phyloP scores from a whole-genome alignment of 2,113 vertebrate genomes.

The Acanthisitta chloris region DNA sequence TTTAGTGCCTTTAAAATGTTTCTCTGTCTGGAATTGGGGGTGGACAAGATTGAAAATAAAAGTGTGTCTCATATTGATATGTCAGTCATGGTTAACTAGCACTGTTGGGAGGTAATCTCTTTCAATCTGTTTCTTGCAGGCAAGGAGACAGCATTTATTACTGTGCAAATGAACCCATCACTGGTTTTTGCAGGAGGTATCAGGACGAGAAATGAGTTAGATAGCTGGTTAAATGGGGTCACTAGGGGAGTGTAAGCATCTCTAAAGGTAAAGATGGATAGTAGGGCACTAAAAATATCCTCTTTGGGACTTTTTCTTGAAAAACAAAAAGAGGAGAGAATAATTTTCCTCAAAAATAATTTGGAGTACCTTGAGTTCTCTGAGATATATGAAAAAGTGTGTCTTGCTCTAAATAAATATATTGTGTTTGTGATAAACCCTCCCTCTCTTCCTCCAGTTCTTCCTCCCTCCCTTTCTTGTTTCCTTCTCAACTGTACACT shows the following conservation, averaged over 20 bases:
- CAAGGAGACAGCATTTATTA: slow-evolving; percentile 69
- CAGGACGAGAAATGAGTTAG: slow-evolving; percentile 39
- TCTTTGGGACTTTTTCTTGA: neutral
- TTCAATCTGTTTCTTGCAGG: slow-evolving; percentile 49
- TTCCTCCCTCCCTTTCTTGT: neutral
- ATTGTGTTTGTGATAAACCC: neutral
- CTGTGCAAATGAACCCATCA: slow-evolving; percentile 71
- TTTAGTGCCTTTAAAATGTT: neutral
- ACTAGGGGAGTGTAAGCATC: neutral
- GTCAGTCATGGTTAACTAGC: slow-evolving; percentile 72
- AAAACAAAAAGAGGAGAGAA: neutral
- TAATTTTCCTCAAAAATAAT: neutral
- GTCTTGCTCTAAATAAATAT: neutral
- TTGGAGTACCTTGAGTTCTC: neutral
- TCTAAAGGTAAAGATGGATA: neutral
- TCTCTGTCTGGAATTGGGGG: neutral
- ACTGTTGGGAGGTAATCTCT: slow-evolving; percentile 60
- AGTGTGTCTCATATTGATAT: slow-evolving; percentile 31
- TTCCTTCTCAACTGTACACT: neutral
- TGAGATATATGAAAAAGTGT: neutral
- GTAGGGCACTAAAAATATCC: neutral
- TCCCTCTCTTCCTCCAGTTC: neutral
- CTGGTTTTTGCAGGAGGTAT: slow-evolving; percentile 24
- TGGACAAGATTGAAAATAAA: slow-evolving; percentile 15
- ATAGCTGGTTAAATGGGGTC: slow-evolving; percentile 37